These are phyloP conservation scores for Archilochus colubris DNA, from an alignment of 2,113 vertebrate genomes.

Conservation along the genomic window DNA sequence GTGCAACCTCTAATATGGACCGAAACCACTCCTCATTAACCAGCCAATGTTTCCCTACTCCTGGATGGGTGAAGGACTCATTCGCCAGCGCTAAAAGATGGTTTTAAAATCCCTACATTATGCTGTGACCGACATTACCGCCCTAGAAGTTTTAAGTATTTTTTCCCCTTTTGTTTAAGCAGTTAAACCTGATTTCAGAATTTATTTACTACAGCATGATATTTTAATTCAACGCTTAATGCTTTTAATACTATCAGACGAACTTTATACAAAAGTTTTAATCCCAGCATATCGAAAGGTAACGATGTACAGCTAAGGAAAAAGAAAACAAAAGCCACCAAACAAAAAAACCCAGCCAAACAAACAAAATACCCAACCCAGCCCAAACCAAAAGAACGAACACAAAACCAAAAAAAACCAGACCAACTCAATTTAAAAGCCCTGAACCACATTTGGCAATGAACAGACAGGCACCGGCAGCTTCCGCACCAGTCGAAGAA, in stretches of 20 bases:
- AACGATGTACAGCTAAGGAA: slow-evolving; percentile 18
- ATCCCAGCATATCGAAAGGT: slow-evolving; percentile 53
- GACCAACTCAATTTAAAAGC: slow-evolving; percentile 31
- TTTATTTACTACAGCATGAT: slow-evolving; percentile 16
- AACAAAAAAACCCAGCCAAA: too few species aligned
- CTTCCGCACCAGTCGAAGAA: not conserved
- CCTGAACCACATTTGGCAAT: slow-evolving; percentile 4
- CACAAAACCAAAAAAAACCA: not conserved
- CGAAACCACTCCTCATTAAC: not conserved
- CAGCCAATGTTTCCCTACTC: not conserved
- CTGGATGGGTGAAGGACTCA: not conserved
- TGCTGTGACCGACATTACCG: not conserved
- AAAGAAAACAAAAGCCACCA: not conserved
- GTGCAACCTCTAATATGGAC: not conserved
- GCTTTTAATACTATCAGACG: slow-evolving; percentile 26
- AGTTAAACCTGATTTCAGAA: not conserved
- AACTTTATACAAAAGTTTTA: slow-evolving; percentile 74
- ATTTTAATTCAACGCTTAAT: slow-evolving; percentile 38
- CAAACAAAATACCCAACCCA: too few species aligned
- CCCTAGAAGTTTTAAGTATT: not conserved
- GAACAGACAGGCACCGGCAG: not conserved
- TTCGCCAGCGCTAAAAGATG: not conserved
- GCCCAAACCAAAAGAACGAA: too few species aligned
- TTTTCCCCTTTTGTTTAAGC: not conserved
- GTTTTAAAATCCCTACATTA: not conserved